phyloP scores from a whole-genome alignment of 64 coral and sea anemone genomes.

The Trachythela sp. region DNA sequence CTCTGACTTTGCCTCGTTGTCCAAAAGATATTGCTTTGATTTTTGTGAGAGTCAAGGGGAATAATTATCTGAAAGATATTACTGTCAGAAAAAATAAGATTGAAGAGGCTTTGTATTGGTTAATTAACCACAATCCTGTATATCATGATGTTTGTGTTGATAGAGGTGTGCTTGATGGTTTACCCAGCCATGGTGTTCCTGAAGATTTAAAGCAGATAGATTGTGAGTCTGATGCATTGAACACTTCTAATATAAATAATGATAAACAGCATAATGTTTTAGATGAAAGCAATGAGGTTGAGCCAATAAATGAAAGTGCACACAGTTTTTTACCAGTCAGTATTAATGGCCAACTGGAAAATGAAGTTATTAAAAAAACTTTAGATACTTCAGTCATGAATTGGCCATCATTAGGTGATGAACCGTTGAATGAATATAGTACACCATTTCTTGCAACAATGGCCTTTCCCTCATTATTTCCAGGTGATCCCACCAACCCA shows the following conservation, averaged over 20 bases:
- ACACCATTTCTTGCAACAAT: not conserved
- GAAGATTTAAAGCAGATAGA: not conserved
- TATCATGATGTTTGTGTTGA: not conserved
- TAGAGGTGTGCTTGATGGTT: not conserved
- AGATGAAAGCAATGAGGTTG: not conserved
- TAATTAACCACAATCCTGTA: not conserved
- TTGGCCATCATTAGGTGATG: not conserved
- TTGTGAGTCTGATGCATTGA: not conserved
- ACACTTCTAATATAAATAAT: not conserved
- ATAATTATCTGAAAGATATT: not conserved
- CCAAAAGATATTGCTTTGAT: not conserved
- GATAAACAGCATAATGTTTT: not conserved
- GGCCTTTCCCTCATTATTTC: not conserved
- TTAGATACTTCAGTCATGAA: not conserved
- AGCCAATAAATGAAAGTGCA: not conserved
- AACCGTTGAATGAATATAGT: not conserved
- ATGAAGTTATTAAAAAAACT: not conserved
- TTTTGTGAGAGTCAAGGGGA: not conserved
- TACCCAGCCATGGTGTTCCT: not conserved
- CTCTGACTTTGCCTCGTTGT: not conserved
- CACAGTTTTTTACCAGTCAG: not conserved
- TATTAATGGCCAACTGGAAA: not conserved
- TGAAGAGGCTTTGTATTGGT: too few relatives aligned
- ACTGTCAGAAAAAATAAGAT: not conserved
- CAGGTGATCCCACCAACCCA: not conserved